Evolutionary conservation across 2,888 invertebrate genomes (phyloP).

Genomic region (Cancer borealis): DNA sequence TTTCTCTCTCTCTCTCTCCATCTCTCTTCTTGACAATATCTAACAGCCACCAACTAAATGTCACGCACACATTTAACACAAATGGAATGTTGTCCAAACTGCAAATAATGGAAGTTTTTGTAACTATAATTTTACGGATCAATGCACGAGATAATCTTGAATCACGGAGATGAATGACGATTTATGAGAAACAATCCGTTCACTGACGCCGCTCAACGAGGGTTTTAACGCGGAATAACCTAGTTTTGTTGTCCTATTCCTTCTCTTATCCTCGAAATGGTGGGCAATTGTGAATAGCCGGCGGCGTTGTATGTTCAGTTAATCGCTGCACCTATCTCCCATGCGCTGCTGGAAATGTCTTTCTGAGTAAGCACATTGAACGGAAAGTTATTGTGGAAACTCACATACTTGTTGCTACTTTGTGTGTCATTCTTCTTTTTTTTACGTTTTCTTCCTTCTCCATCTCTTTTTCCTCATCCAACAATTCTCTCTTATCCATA

Average conservation of each 20-base stretch:
- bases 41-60: neutral
- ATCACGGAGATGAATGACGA: neutral
- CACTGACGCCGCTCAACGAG: neutral
- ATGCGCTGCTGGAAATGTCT: neutral
- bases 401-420: neutral
- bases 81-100: neutral
- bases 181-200: neutral
- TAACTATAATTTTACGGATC: neutral
- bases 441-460: neutral
- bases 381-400: neutral
- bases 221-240: neutral
- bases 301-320: neutral
- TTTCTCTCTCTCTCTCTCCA: no score
- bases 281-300: neutral
- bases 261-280: neutral
- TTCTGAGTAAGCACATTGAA: neutral
- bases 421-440: neutral
- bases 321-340: neutral
- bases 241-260: neutral
- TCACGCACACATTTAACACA: neutral
- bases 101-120: neutral
- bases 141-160: neutral
- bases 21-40: no score
- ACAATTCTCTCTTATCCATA: neutral
- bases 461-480: neutral